These are phyloP conservation scores for Coccyzus lansbergi DNA, from an alignment of 2,797 vertebrate species.

Conservation along the genomic window DNA sequence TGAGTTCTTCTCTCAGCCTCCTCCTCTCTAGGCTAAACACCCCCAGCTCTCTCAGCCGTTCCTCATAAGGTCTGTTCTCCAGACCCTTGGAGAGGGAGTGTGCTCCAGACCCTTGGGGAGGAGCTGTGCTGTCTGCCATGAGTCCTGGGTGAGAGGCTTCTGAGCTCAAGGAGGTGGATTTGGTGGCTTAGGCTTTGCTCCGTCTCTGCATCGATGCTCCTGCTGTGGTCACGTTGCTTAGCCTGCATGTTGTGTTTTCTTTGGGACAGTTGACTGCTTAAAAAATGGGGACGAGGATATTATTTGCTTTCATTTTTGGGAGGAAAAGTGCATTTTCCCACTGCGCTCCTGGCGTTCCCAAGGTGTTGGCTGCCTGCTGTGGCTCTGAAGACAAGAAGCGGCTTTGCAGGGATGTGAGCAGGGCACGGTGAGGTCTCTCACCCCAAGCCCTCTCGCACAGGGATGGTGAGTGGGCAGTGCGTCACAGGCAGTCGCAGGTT, in stretches of 20 bases:
- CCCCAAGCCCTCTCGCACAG: fast-evolving
- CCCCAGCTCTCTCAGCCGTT: no score
- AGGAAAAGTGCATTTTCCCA: background rate
- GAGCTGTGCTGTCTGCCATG: background rate
- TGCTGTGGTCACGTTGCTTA: fast-evolving
- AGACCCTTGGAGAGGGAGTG: no score
- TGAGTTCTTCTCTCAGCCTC: no score
- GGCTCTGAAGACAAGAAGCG: background rate
- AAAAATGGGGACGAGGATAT: background rate
- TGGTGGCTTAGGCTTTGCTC: background rate
- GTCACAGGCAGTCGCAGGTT: background rate
- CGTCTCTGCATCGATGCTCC: background rate
- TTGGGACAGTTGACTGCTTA: fast-evolving
- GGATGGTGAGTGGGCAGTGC: background rate
- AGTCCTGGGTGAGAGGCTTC: background rate
- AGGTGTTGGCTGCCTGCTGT: fast-evolving
- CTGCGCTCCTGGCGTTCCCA: fast-evolving
- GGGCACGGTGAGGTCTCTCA: fast-evolving
- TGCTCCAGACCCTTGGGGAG: no score
- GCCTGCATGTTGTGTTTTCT: fast-evolving
- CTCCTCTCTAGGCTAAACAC: no score
- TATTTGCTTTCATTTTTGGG: fast-evolving
- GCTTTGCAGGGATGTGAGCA: fast-evolving
- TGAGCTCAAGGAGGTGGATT: background rate
- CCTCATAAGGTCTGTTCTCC: no score